These are phyloP conservation scores for Spilogale gracilis DNA, from an alignment of 2,113 vertebrate species.

Conservation along the genomic window DNA sequence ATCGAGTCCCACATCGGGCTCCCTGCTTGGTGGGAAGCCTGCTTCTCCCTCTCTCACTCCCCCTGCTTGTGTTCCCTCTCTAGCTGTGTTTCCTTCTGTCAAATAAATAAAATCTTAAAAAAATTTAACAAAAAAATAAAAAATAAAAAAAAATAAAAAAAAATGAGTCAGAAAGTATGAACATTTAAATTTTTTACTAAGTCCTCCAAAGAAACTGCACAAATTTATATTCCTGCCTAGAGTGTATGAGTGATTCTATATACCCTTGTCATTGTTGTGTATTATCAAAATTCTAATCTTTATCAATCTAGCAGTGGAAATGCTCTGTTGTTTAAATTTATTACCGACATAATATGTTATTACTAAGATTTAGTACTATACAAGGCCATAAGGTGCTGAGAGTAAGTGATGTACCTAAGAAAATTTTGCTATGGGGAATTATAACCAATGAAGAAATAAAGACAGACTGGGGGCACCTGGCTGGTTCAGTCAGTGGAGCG, in stretches of 20 bases:
- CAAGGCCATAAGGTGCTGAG: background rate
- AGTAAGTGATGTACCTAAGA: constrained; percentile 32
- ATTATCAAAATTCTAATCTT: background rate
- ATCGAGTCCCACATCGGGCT: no score
- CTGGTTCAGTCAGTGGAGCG: background rate
- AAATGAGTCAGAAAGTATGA: background rate
- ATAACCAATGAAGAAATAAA: background rate
- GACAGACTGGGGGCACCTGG: background rate
- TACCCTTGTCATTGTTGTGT: background rate
- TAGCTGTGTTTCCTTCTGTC: no score
- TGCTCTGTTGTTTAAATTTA: constrained; percentile 1
- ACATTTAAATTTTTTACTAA: constrained; percentile 47
- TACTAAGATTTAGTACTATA: background rate
- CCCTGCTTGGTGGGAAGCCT: no score
- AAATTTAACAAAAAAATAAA: background rate
- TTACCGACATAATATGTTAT: background rate
- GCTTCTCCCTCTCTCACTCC: no score
- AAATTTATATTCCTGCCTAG: background rate
- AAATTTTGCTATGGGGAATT: constrained; percentile 33
- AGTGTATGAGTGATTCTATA: background rate
- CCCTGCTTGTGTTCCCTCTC: no score
- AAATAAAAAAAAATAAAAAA: no score
- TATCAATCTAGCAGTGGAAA: background rate
- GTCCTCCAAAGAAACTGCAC: background rate
- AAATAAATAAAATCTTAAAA: no score